Percentiles rank a stretch among this genome's conserved stretches.
phyloP scores from a whole-genome alignment of 1,140 invertebrate genomes.

The Leguminivora glycinivorella region DNA sequence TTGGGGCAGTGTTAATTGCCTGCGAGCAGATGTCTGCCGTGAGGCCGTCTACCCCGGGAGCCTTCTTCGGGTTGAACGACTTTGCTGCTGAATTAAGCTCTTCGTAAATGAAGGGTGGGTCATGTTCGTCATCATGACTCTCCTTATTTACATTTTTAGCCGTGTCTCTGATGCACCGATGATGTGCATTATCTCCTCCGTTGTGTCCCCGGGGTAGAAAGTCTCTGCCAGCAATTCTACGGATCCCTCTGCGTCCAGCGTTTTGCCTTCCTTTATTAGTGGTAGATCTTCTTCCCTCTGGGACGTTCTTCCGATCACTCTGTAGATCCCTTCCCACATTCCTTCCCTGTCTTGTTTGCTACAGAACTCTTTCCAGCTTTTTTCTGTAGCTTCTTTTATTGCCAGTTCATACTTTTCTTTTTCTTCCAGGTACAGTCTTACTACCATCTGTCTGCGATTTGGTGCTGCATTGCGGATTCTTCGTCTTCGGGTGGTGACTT shows the following conservation, averaged over 20 bases:
- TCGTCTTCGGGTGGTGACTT: constrained; percentile 25
- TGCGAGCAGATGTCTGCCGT: not conserved
- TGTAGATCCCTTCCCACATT: no score
- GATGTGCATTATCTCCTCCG: not conserved
- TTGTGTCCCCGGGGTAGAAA: constrained; percentile 26
- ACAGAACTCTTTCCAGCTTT: constrained; percentile 33
- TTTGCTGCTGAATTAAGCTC: not conserved
- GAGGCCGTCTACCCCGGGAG: not conserved
- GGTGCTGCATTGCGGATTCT: constrained; percentile 31
- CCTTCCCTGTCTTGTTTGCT: constrained; percentile 30
- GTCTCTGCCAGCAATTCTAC: constrained; percentile 25
- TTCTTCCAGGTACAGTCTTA: constrained; percentile 28
- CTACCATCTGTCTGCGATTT: constrained; percentile 11
- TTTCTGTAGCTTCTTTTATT: not conserved
- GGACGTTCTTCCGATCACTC: constrained; percentile 22
- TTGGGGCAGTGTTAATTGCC: not conserved
- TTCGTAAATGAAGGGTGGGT: not conserved
- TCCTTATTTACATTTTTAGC: not conserved
- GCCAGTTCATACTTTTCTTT: constrained; percentile 32
- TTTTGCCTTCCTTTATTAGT: not conserved
- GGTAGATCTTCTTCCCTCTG: constrained; percentile 25
- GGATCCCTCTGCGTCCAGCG: not conserved
- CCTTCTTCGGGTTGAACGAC: not conserved
- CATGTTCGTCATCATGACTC: not conserved
- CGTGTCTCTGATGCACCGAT: not conserved